A percentile compares a stretch with the other conserved stretches of the same genome.
These are phyloP conservation scores for Corythornis vintsioides DNA, from an alignment of 2,113 vertebrate species.

Conservation along the genomic window DNA sequence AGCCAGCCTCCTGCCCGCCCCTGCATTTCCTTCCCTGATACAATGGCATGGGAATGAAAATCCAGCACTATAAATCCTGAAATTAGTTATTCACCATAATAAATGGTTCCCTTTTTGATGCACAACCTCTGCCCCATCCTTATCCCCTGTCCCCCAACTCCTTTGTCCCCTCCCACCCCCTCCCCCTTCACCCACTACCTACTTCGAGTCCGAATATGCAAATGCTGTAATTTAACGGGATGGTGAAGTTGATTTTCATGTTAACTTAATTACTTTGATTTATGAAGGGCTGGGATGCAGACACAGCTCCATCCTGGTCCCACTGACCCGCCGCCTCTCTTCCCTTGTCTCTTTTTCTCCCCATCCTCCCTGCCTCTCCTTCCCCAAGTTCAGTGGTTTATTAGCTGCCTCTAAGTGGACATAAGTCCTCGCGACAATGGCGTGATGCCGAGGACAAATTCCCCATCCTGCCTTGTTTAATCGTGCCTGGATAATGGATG, in stretches of 20 bases:
- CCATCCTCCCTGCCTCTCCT: conserved; percentile 16
- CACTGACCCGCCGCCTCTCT: not conserved
- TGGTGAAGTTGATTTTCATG: conserved; percentile 82
- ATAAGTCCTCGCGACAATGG: conserved; percentile 89
- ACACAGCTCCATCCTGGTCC: conserved; percentile 69
- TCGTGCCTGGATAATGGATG: conserved; percentile 96
- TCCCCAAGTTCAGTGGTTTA: conserved; percentile 84
- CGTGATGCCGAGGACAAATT: conserved; percentile 85
- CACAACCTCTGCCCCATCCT: not conserved
- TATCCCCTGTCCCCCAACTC: not conserved
- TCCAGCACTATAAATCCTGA: conserved; percentile 84
- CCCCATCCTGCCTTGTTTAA: conserved; percentile 89
- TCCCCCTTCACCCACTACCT: not conserved
- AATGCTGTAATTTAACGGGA: conserved; percentile 84
- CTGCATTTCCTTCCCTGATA: conserved; percentile 86
- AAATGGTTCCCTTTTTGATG: conserved; percentile 78
- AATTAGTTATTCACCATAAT: conserved; percentile 87
- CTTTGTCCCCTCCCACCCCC: not conserved
- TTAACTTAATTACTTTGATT: conserved; percentile 91
- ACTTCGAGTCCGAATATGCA: conserved; percentile 79
- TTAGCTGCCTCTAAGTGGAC: conserved; percentile 86
- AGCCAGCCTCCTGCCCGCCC: conserved; percentile 80
- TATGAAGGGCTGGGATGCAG: conserved; percentile 81
- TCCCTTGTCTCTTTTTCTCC: not conserved
- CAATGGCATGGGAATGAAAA: conserved; percentile 83